Evolutionary conservation across 1,140 invertebrate species (phyloP).

Genomic region (Samia ricini): DNA sequence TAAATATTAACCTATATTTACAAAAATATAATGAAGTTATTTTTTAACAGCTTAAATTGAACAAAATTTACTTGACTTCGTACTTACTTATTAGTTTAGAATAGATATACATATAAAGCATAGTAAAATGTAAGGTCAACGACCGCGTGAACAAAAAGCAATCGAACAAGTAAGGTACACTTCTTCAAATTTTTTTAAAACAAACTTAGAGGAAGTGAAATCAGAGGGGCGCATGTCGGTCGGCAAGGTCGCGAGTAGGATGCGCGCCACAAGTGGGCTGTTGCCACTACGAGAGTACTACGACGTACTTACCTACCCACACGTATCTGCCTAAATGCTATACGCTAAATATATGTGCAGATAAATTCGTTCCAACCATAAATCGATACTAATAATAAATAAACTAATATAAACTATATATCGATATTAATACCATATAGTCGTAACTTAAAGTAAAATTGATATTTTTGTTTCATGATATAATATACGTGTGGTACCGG

Average conservation of each 20-base stretch:
- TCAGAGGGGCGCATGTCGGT: slow-evolving; percentile 46
- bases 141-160: not conserved
- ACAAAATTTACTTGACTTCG: not conserved
- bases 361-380: not conserved
- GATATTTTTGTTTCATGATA: no score
- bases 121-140: not conserved
- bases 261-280: slow-evolving; percentile 58
- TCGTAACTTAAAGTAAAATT: no score
- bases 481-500: no score
- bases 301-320: slow-evolving; percentile 10
- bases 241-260: slow-evolving; percentile 64
- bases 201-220: slow-evolving; percentile 58
- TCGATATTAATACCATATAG: no score
- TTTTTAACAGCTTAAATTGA: no score
- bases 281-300: slow-evolving; percentile 23
- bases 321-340: not conserved
- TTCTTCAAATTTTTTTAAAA: slow-evolving; percentile 22
- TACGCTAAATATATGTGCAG: slow-evolving; percentile 16
- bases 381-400: not conserved
- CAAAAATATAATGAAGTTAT: no score
- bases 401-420: no score
- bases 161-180: not conserved
- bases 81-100: not conserved
- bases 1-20: no score
- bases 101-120: not conserved